Percentiles rank a stretch among this genome's conserved stretches.
Conservation (phyloP, 2,888 invertebrate genomes). For the Venustoraphidia nigricollis region DNA sequence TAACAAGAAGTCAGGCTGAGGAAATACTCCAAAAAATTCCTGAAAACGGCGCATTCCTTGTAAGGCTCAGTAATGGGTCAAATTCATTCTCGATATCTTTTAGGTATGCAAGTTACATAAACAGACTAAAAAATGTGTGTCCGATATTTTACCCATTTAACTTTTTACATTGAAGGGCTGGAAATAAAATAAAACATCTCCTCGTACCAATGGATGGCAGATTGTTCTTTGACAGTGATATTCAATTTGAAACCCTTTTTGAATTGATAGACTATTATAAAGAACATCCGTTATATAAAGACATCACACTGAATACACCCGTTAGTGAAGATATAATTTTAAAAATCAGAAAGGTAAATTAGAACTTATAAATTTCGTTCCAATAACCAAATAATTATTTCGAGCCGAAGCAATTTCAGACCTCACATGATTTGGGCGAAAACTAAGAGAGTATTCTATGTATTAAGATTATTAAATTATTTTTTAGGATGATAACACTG, state of each 20-base stretch:
- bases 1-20: slow-evolving; percentile 71
- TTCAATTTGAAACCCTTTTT: slow-evolving; percentile 90
- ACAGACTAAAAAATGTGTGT: too few species aligned
- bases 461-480: too few species aligned
- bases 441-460: too few species aligned
- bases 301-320: slow-evolving; percentile 72
- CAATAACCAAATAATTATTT: neutral
- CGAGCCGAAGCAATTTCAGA: too few species aligned
- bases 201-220: slow-evolving; percentile 86
- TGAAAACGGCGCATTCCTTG: slow-evolving; percentile 87
- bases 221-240: slow-evolving; percentile 76
- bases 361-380: neutral
- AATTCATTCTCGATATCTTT: slow-evolving; percentile 92
- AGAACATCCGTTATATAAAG: slow-evolving; percentile 77
- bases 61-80: slow-evolving; percentile 73
- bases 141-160: too few species aligned
- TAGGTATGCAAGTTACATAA: slow-evolving; percentile 34
- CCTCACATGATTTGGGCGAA: too few species aligned
- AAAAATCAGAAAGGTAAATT: slow-evolving; percentile 30
- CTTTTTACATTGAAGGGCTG: slow-evolving; percentile 42
- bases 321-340: slow-evolving; percentile 54
- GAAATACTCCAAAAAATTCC: slow-evolving; percentile 71
- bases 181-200: slow-evolving; percentile 93
- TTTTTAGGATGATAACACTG: too few species aligned
- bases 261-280: slow-evolving; percentile 87